Percentiles rank a stretch among this genome's conserved stretches.
Evolutionary conservation across 2,888 invertebrate species (phyloP).

Genomic region (Adelognathus sp.): DNA sequence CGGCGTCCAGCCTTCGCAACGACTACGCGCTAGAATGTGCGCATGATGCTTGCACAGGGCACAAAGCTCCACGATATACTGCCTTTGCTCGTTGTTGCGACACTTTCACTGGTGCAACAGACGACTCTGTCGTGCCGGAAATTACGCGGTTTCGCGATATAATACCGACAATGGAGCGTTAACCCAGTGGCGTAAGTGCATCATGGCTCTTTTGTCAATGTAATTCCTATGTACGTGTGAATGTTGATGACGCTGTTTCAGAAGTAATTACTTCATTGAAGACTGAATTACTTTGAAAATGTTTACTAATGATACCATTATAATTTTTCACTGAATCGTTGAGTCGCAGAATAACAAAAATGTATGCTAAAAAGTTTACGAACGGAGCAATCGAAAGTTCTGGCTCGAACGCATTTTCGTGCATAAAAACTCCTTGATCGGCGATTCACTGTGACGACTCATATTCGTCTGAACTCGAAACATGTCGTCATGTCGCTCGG

Average conservation of each 20-base stretch:
- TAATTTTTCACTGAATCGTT: too few species aligned
- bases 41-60: neutral
- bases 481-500: neutral
- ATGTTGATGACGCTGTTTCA: too few species aligned
- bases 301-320: too few species aligned
- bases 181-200: slow-evolving; percentile 23
- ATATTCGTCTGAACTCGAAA: neutral
- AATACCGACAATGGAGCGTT: slow-evolving; percentile 54
- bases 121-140: slow-evolving; percentile 49
- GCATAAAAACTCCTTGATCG: too few species aligned
- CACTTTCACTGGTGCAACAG: slow-evolving; percentile 11
- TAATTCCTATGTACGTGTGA: too few species aligned
- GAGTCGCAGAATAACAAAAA: too few species aligned
- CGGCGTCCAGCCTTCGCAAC: neutral
- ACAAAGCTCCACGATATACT: neutral
- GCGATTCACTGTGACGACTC: too few species aligned
- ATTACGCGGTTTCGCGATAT: slow-evolving; percentile 60
- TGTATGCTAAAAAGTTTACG: too few species aligned
- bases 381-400: too few species aligned
- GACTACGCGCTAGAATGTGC: neutral
- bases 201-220: neutral
- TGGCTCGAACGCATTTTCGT: too few species aligned
- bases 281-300: too few species aligned
- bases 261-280: too few species aligned
- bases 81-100: neutral